phyloP scores from a whole-genome alignment of 2,888 invertebrate species.

The Xanthorhoe spadicearia region DNA sequence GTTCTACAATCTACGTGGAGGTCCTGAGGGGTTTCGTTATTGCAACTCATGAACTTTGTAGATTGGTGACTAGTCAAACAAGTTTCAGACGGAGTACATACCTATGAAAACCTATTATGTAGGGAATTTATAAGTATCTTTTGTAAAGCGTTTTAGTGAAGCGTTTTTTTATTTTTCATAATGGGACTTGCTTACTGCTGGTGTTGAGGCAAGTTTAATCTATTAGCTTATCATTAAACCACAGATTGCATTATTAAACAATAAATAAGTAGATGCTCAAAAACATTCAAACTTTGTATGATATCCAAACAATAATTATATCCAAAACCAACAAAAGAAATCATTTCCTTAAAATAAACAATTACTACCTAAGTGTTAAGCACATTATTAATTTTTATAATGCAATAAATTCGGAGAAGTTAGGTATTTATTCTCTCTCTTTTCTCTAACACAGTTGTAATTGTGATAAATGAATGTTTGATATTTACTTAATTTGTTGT shows the following conservation, averaged over 20 bases:
- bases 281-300: neutral
- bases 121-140: too few relatives aligned
- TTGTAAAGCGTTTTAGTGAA: too few relatives aligned
- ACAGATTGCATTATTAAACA: too few relatives aligned
- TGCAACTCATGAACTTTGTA: constrained; percentile 1
- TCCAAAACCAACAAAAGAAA: neutral
- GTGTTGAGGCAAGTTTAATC: too few relatives aligned
- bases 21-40: constrained; percentile 10
- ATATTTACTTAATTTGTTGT: constrained; percentile 28
- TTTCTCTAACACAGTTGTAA: constrained; percentile 34
- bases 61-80: neutral
- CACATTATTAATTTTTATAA: constrained; percentile 26
- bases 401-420: constrained; percentile 36
- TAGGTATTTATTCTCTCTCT: constrained; percentile 31
- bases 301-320: neutral
- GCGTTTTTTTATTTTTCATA: too few relatives aligned
- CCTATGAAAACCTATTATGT: too few relatives aligned
- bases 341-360: neutral
- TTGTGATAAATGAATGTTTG: constrained; percentile 37
- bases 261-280: too few relatives aligned
- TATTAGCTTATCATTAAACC: too few relatives aligned
- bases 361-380: constrained; percentile 13
- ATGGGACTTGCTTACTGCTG: too few relatives aligned
- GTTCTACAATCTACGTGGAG: constrained; percentile 11
- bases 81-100: neutral